phyloP scores from a whole-genome alignment of 2,888 invertebrate species.

The Drepanosiphum platanoidis region DNA sequence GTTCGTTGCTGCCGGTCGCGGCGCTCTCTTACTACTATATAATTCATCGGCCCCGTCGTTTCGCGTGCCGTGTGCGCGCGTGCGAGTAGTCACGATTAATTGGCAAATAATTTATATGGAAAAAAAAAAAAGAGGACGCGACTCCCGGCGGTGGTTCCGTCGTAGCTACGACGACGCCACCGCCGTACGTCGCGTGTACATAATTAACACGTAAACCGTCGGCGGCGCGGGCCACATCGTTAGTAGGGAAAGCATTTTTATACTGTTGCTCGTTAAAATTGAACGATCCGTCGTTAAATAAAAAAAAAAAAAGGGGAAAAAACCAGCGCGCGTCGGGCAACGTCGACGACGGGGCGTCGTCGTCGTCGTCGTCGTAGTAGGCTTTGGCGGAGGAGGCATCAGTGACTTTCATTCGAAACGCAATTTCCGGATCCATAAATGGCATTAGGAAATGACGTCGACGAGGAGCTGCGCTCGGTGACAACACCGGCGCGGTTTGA shows the following conservation, averaged over 20 bases:
- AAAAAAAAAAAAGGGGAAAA: conserved; percentile 16
- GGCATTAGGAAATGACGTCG: conserved; percentile 56
- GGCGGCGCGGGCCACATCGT: neutral
- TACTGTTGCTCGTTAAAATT: conserved; percentile 46
- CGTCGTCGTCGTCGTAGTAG: neutral
- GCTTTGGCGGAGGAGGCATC: conserved; percentile 2
- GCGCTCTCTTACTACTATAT: too few relatives aligned
- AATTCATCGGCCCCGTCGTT: too few relatives aligned
- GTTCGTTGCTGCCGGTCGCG: too few relatives aligned
- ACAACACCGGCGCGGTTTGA: conserved; percentile 22
- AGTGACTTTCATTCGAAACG: conserved; percentile 51
- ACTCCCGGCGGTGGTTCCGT: neutral
- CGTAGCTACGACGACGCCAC: too few relatives aligned
- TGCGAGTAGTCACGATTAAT: neutral
- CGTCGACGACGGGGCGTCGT: neutral
- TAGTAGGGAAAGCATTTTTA: conserved; percentile 6
- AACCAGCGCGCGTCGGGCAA: neutral
- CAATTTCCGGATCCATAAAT: conserved; percentile 59
- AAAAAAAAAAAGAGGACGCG: neutral
- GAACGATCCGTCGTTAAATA: conserved; percentile 48
- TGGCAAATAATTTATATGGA: conserved; percentile 3
- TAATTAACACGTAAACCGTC: conserved; percentile 14
- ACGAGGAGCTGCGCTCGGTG: neutral
- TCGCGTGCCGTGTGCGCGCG: too few relatives aligned
- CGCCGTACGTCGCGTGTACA: neutral